Evolutionary conservation across 2,113 vertebrate species (phyloP), one percentile per base, ranked within the genome.

Genomic region (Poecilia latipinna): DNA sequence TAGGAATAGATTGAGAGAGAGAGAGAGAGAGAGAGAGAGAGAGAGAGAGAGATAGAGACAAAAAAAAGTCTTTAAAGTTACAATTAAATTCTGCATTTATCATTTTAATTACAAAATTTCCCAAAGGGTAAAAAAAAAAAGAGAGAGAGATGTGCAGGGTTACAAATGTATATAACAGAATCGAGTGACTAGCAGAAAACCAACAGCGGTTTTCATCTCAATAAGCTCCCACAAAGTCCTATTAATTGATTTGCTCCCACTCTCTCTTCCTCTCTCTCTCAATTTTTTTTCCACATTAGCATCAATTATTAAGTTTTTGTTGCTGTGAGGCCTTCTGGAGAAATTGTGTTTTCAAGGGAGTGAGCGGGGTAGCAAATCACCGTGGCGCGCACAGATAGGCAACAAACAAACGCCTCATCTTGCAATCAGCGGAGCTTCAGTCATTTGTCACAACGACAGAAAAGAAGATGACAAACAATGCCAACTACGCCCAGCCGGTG

Each of bases 221-320:
- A 89, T 70, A 88, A 77, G 83, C 88, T 91, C 90, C 81, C 82
- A 82, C 76, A 61, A 89, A 78, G 69, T 83, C 78, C 64, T 84
- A 84, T 82, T 86, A 87, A 92, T 85, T 88, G 85, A 89, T 87
- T 90, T 81, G 57, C 83, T 86, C 76, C 39, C 69, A 75, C 87
- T 83, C 75, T 74, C 73, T 54, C 72, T 39, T 28, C 2, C 35
- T 75, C 35, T 12, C 10, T 3, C 35, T 11, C 35, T 37, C 35
- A 37, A 12, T 37, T 63, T 39, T 68, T 73, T 83, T 75, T 48
- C 74, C 62, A 70, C 74, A 85, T 87, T 78, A 73, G 72, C 82
- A 71, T 87, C 79, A 88, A 90, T 87, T 82, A 84, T 77, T 86
- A 75, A 77, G 73, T 62, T 82, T 71, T 77, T 75, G 72, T 78